A percentile compares a stretch with the other conserved stretches of the same genome.
These are phyloP conservation scores for Cirrhinus molitorella DNA, from an alignment of 2,797 vertebrate species.

Conservation along the genomic window DNA sequence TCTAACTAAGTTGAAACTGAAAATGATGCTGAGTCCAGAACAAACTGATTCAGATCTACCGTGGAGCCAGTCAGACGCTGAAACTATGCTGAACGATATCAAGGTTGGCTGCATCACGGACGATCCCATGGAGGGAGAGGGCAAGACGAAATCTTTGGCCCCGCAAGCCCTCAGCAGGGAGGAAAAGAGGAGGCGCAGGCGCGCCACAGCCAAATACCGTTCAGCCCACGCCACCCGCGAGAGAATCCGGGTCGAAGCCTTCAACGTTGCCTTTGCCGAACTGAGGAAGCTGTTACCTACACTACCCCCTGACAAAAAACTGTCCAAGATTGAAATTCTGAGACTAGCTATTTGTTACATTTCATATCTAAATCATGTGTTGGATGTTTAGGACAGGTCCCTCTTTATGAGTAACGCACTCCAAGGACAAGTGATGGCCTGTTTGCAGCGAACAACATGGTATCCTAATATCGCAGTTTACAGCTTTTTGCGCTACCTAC, in stretches of 20 bases:
- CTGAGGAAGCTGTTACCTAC: constrained; percentile 85
- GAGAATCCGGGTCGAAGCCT: constrained; percentile 85
- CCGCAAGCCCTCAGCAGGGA: constrained; percentile 87
- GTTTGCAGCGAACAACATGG: neutral
- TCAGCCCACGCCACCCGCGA: constrained; percentile 86
- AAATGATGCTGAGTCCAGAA: constrained; percentile 91
- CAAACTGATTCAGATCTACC: constrained; percentile 86
- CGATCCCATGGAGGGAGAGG: constrained; percentile 84
- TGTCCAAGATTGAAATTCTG: constrained; percentile 89
- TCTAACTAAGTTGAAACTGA: constrained; percentile 59
- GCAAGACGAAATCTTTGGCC: constrained; percentile 73
- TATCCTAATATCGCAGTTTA: neutral
- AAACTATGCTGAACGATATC: constrained; percentile 82
- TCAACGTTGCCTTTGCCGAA: constrained; percentile 86
- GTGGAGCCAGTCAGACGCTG: constrained; percentile 86
- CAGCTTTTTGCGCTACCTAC: neutral
- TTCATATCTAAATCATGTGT: constrained; percentile 86
- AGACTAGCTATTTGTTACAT: constrained; percentile 88
- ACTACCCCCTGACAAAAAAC: constrained; percentile 86
- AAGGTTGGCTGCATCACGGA: constrained; percentile 87
- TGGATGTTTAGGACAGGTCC: constrained; percentile 76
- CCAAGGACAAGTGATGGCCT: neutral
- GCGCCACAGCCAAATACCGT: constrained; percentile 83
- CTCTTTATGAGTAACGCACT: neutral
- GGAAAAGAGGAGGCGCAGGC: constrained; percentile 83